A percentile compares a stretch with the other conserved stretches of the same genome.
phyloP scores from a whole-genome alignment of 2,113 vertebrate genomes.

The Phylloscopus trochiloides region DNA sequence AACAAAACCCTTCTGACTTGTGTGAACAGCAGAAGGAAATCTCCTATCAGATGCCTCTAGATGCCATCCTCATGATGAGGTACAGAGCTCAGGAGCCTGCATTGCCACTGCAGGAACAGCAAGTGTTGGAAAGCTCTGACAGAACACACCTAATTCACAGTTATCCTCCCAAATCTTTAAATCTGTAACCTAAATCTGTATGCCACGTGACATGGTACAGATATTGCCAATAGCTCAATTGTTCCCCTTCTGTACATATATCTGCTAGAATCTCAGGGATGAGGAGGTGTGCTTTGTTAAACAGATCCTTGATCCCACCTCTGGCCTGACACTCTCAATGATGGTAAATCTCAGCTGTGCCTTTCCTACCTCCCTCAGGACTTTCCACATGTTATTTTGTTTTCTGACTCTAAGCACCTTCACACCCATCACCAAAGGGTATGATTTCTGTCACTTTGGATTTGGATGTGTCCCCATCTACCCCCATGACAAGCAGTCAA shows the following conservation, averaged over 20 bases:
- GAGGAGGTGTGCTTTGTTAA: background rate
- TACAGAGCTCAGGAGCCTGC: background rate
- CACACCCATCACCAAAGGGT: too few species aligned
- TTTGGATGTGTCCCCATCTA: background rate
- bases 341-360: background rate
- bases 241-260: fast-evolving
- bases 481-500: fast-evolving
- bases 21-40: background rate
- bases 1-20: background rate
- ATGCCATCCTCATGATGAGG: fast-evolving
- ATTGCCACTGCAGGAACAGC: background rate
- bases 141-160: background rate
- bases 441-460: background rate
- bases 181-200: background rate
- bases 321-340: background rate
- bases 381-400: background rate
- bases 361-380: background rate
- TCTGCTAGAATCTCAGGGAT: background rate
- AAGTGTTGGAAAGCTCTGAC: background rate
- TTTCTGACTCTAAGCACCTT: background rate
- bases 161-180: background rate
- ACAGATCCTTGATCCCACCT: background rate
- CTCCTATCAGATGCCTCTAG: background rate
- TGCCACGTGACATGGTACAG: background rate
- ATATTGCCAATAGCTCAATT: background rate